Evolutionary conservation across 2,113 vertebrate species (phyloP), one percentile per base, ranked within the genome.

Genomic region (Coptodon rendalli): DNA sequence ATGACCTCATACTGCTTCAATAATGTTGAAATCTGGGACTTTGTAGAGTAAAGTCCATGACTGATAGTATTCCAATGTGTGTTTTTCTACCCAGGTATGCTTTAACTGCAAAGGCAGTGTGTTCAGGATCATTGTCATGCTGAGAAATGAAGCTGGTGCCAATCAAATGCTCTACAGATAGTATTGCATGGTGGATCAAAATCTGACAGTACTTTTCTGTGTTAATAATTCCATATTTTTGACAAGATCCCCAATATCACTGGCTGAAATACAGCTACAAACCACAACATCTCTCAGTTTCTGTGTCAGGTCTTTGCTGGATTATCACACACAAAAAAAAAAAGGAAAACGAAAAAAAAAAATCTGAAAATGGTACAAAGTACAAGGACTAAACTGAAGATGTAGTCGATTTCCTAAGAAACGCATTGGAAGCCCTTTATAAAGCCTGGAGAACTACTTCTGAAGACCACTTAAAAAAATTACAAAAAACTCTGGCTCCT

Each of bases 51-150:
- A 45, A 29, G 9, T 48, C 40, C 14, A 76, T 76, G 40, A 76
- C 40, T 5, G 68, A 76, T 73, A 48, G 22, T 45, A 16, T 73
- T 27, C 22, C 22, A 73, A 4, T 73, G 38, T 45, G 38, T 73
- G 68, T 73, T 73, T 73, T 73, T 73, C 66, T 45, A 73, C 38
- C 38, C 14, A 73, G 22, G 22, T 73, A 73, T 73, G 68, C 68
- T 45, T 73, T 73, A 45, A 73, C 14, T 73, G 68, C 40, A 73
- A 16, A 27, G 22, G 3, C 40, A 45, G 40, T 45, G 14, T 17
- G 40, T 45, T 45, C 24, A 4, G 68, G 68, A 73, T 5, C 8
- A 16, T 29, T 48, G 40, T 29, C 24, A 29, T 48, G 22, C 68
- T 76, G 68, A 76, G 43, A 76, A 76, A 29, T 29, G 22, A 48